phyloP scores from a whole-genome alignment of 1,140 invertebrate species.

The Hypothenemus hampei region DNA sequence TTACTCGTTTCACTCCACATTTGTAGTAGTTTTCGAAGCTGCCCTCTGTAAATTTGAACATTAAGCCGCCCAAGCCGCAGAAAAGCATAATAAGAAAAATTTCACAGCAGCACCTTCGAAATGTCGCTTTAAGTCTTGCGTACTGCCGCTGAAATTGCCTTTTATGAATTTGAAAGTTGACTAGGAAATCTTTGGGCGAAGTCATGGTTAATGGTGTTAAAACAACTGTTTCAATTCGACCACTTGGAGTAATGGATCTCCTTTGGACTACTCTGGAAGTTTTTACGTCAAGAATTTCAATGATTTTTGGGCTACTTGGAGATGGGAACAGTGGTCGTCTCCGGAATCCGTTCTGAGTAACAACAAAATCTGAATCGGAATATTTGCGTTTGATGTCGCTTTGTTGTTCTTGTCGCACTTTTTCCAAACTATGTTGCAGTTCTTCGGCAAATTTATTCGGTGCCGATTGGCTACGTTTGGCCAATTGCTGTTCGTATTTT shows the following conservation, averaged over 20 bases:
- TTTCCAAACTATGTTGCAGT: conserved; percentile 49
- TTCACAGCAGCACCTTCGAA: conserved; percentile 63
- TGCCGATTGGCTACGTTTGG: conserved; percentile 48
- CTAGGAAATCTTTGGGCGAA: conserved; percentile 1
- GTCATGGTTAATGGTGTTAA: background rate
- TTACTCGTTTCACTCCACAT: conserved; percentile 79
- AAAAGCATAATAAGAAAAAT: conserved; percentile 63
- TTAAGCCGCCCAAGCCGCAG: conserved; percentile 70
- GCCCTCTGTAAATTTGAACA: conserved; percentile 75
- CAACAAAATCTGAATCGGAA: conserved; percentile 21
- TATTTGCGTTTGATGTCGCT: conserved; percentile 28
- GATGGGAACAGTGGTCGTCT: background rate
- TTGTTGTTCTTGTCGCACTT: conserved; percentile 44
- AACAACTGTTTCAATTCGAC: background rate
- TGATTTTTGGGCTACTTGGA: conserved; percentile 35
- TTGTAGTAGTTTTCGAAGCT: conserved; percentile 80
- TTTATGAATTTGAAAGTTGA: conserved; percentile 52
- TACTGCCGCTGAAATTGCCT: conserved; percentile 55
- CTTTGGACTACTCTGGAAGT: conserved; percentile 34
- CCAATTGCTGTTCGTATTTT: conserved; percentile 34
- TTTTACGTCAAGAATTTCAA: conserved; percentile 42
- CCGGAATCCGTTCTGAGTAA: background rate
- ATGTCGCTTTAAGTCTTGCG: conserved; percentile 49
- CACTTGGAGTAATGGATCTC: conserved; percentile 21
- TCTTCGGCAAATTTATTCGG: conserved; percentile 48